phyloP scores from a whole-genome alignment of 1,140 invertebrate species.

The Glossosoma conforme region DNA sequence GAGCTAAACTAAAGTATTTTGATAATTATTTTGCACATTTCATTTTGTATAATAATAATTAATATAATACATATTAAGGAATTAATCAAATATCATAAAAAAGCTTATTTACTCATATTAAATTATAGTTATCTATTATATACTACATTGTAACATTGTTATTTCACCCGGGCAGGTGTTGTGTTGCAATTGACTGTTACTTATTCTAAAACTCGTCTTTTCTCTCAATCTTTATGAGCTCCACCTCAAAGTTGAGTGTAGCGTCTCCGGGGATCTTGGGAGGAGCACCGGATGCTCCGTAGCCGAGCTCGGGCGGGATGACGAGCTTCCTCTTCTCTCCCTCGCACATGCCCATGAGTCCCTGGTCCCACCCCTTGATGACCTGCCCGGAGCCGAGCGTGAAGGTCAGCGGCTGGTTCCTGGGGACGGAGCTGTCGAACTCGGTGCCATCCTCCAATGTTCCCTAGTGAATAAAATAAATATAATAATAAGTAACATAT shows the following conservation, averaged over 20 bases:
- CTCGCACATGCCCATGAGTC: conserved; percentile 80
- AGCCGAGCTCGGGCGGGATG: conserved; percentile 79
- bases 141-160: background rate
- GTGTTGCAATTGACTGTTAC: conserved; percentile 3
- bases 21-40: too few species aligned
- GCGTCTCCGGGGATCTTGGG: conserved; percentile 77
- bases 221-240: conserved; percentile 73
- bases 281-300: conserved; percentile 70
- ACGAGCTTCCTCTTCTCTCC: conserved; percentile 80
- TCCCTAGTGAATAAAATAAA: conserved; percentile 56
- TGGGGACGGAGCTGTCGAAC: conserved; percentile 74
- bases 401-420: conserved; percentile 71
- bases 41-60: too few species aligned
- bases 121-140: too few species aligned
- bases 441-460: conserved; percentile 79
- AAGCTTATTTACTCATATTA: too few species aligned
- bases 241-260: conserved; percentile 79
- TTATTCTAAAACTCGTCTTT: conserved; percentile 46
- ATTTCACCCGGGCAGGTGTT: background rate
- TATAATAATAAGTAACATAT: too few species aligned
- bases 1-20: too few species aligned
- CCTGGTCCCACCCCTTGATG: conserved; percentile 83
- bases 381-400: conserved; percentile 77
- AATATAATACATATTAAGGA: too few species aligned
- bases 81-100: too few species aligned